Percentiles rank a stretch among this genome's conserved stretches.
phyloP scores from a whole-genome alignment of 2,797 vertebrate genomes.

The Hozukius guyotensis region DNA sequence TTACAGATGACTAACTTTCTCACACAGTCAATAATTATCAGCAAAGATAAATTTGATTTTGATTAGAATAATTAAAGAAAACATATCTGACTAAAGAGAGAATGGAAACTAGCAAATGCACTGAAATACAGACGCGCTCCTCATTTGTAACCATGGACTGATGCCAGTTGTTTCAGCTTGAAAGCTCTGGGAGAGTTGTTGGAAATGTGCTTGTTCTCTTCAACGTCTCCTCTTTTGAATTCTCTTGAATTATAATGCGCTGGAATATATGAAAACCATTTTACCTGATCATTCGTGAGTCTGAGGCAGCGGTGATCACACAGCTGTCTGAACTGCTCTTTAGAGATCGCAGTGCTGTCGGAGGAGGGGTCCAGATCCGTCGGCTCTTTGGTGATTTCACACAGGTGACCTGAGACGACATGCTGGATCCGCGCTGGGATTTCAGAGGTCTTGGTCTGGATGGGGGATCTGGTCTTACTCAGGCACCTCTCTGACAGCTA shows the following conservation, averaged over 20 bases:
- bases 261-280: background rate
- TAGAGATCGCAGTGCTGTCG: slow-evolving; percentile 57
- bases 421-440: slow-evolving; percentile 51
- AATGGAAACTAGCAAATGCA: slow-evolving; percentile 47
- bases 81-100: slow-evolving; percentile 39
- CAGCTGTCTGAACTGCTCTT: slow-evolving; percentile 78
- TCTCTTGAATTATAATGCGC: background rate
- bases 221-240: slow-evolving; percentile 12
- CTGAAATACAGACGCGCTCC: slow-evolving; percentile 11
- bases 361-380: slow-evolving; percentile 63
- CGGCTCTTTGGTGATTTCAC: slow-evolving; percentile 61
- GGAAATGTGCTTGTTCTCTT: slow-evolving; percentile 27
- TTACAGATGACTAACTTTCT: slow-evolving; percentile 57
- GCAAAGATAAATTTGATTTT: slow-evolving; percentile 66
- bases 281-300: slow-evolving; percentile 83
- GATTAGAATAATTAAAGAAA: slow-evolving; percentile 72
- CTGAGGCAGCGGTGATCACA: slow-evolving; percentile 69
- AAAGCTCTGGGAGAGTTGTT: slow-evolving; percentile 34
- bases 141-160: slow-evolving; percentile 44
- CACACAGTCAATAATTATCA: slow-evolving; percentile 64
- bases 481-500: background rate
- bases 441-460: slow-evolving; percentile 35
- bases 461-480: background rate
- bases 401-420: slow-evolving; percentile 41
- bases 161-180: slow-evolving; percentile 52